Base-by-base conservation (phyloP, 2,888 invertebrate species). In the Bombyx huttoni region DNA sequence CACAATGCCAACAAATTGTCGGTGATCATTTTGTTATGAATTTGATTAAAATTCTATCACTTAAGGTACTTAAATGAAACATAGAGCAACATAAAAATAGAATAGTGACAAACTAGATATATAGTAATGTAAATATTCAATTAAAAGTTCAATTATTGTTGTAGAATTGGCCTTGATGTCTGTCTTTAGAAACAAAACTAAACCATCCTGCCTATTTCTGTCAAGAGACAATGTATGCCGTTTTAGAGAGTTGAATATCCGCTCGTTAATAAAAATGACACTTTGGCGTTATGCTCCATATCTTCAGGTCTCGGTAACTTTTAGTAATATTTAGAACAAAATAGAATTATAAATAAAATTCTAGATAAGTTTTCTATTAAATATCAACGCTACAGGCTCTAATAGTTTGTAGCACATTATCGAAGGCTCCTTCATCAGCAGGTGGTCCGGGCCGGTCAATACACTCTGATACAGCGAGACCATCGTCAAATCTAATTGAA, bases 401-500 rank as follows among this genome's bases (percentile, higher is more conserved):
- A 70, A 61, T 60, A 64, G 56, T 64, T 63, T 55, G 57, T 67
- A 67, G 54, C 60, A 62, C 60, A 61, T 65, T 65, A 69, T 66
- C 64, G 65, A 68, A 67, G 62, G 70, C 73, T 74, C 64, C 68
- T 65, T 65, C 59, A 58, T 56, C 85, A 74, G 83, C 83, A 79
- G 85, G 86, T 70, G 86, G 85, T 81, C 83, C 67, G 58, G 61
- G 60, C 75, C 73, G 74, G 78, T 83, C 80, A 81, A 77, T 79
- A 81, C 73, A 78, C 79, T 82, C 81, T 81, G 81, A 80, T 83
- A 76, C 72, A 78, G 82, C 82, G 81, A 80, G 80, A 75, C 75
- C 76, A 75, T 78, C 76, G 73, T 69, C 69, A 67, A 65, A 72
- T 78, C 78, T 80, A 81, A 82, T 81, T 70, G 78, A 86, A 83